These are phyloP conservation scores for Zosterops lateralis DNA, from an alignment of 2,113 vertebrate genomes.

Conservation along the genomic window DNA sequence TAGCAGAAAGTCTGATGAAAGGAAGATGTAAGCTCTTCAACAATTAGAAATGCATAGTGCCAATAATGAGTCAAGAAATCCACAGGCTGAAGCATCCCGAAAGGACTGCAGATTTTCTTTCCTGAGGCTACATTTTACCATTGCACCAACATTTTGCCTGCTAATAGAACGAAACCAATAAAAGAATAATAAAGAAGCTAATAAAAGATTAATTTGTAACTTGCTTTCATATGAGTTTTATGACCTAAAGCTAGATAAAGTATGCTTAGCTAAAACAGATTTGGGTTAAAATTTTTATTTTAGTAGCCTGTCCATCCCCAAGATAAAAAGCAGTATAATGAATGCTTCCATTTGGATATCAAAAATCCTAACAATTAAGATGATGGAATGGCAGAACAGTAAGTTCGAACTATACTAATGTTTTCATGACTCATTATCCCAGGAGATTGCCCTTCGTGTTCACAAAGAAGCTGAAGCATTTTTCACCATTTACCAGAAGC, in stretches of 20 bases:
- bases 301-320: neutral
- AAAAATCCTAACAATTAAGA: conserved; percentile 33
- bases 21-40: neutral
- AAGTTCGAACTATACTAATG: neutral
- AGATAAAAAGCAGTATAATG: neutral
- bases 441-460: neutral
- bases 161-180: conserved; percentile 37
- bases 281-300: neutral
- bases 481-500: conserved; percentile 42
- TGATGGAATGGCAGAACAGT: neutral
- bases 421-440: conserved; percentile 26
- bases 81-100: neutral
- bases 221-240: neutral
- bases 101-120: neutral
- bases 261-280: neutral
- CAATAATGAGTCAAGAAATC: neutral
- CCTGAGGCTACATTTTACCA: neutral
- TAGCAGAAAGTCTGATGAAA: neutral
- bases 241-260: neutral
- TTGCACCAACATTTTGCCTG: neutral
- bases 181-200: conserved; percentile 7
- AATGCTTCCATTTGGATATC: neutral
- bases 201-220: conserved; percentile 29
- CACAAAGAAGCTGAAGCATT: neutral
- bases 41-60: neutral